A percentile compares a stretch with the other conserved stretches of the same genome.
Conservation (phyloP, 53 echinoderm and acorn worm species). For the Antedon mediterranea region DNA sequence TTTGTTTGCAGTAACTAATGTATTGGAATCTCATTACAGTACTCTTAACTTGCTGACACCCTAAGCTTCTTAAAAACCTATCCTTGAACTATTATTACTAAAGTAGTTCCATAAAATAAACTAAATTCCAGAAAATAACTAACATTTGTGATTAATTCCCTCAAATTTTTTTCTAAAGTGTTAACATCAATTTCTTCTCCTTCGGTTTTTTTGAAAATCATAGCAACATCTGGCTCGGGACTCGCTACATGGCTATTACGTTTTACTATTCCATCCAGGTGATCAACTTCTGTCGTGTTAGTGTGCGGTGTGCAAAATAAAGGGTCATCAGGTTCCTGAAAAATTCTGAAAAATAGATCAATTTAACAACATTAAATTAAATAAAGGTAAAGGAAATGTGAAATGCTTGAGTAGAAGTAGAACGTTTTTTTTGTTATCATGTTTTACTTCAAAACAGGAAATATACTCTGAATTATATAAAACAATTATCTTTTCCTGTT, state of each 20-base stretch:
- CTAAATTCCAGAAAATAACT: constrained; percentile 6
- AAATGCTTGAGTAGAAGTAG: too few species aligned
- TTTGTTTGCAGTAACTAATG: too few species aligned
- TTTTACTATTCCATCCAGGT: constrained; percentile 48
- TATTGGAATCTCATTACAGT: too few species aligned
- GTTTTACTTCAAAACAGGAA: too few species aligned
- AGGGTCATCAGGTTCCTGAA: constrained; percentile 24
- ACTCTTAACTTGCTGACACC: neutral
- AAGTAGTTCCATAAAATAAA: neutral
- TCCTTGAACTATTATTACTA: neutral
- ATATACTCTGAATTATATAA: too few species aligned
- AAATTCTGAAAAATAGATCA: neutral
- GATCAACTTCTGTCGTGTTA: constrained; percentile 61
- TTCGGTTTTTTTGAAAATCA: constrained; percentile 86
- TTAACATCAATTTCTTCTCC: constrained; percentile 80
- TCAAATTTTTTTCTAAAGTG: constrained; percentile 52
- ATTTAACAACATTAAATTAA: too few species aligned
- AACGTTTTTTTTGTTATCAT: too few species aligned
- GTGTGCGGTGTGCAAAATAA: constrained; percentile 67
- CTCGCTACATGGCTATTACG: constrained; percentile 60
- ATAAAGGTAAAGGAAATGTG: too few species aligned
- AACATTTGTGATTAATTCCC: constrained; percentile 62
- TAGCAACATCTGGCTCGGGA: constrained; percentile 92
- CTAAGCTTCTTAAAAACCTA: neutral
- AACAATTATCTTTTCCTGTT: too few species aligned